Base-by-base conservation (phyloP, 2,797 vertebrate genomes). In the Strix occidentalis region DNA sequence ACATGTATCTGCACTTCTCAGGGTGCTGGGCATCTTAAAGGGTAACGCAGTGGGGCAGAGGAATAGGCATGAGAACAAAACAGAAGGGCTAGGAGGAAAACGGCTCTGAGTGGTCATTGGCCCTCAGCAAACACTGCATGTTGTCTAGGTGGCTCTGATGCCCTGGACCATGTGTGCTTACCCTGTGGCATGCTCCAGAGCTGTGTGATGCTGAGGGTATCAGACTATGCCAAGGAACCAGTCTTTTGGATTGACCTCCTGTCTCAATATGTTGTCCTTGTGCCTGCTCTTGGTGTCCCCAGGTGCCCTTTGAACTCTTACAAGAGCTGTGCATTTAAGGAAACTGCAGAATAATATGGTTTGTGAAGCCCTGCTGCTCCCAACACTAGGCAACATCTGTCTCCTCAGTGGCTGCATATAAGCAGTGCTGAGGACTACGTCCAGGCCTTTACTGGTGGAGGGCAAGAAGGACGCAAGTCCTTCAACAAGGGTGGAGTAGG, bases 201-300 rank as follows among this genome's bases (percentile, higher is more conserved):
- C 56, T 65, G 41, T 1, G 0, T 39, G 66, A 29, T 4, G 1
- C 74, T 9, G 1, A 75, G 19, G n/a, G 4, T 54, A 26, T 39
- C 72, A 3, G 3, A 19, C 20, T 41, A 4, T 86, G 60, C 56
- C 1, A 5, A 70, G 43, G 50, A 68, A 50, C 10, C 37, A 56
- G 58, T 46, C 74, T 48, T 90, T 69, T 58, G 26, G 31, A 45
- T 4, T 76, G 56, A 41, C 23, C 8, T 74, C 18, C 56, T 77
- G 8, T 57, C 65, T 78, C 41, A 50, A 2, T 70, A 12, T 16
- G 26, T 71, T 63, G 57, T 79, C 71, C 65, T 24, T 84, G 46
- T 1, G 3, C 58, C 65, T 87, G 63, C 48, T 8, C 31, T 26
- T 0, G 0, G 3, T 77, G 81, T 85, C 75, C 68, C 18, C 37